Base-by-base conservation (phyloP, 1,140 invertebrate species). In the Tetragonula clypearis region DNA sequence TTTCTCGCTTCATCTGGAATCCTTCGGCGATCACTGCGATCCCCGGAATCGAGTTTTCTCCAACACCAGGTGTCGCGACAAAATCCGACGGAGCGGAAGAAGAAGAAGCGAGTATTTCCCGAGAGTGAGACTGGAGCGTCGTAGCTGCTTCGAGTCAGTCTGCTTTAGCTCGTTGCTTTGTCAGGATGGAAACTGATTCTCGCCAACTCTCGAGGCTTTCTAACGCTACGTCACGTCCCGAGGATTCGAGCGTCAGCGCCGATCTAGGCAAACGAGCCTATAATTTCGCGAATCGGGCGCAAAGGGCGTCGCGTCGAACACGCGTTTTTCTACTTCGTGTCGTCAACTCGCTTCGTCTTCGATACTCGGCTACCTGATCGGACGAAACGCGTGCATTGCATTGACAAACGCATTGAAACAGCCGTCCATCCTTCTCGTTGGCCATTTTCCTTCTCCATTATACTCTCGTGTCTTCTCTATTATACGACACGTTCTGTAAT, bases 281-380 rank as follows among this genome's bases (percentile, higher is more conserved):
- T 82, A 82, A 75, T 82, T 65, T 62, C 23, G n/a, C 12, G 12
- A 65, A 74, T 82, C 58, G 30, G 30, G 30, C 30, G 30, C 30
- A 75, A 75, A 53, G 58, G n/a, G n/a, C 17, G n/a, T 35, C 73
- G 49, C 14, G 1, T 23, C 53, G 11, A 56, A 56, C 0, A 19
- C 53, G 23, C 26, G 30, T 60, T 19, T 41, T 41, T 23, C 2
- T n/a, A 49, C 49, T 72, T 49, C 23, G 60, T 62, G n/a, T n/a
- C 23, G 11, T 4, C 60, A 14, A 0, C 60, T 62, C 60, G 23
- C 19, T 23, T n/a, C 21, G n/a, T 49, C 71, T 53, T 55, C 49
- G 8, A 21, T n/a, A 76, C 41, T 49, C 41, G 41, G 4, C 56
- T 58, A 35, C 62, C 56, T 8, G 41, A 49, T 49, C 41, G 41